Evolutionary conservation across 2,113 vertebrate genomes (phyloP), one percentile per base, ranked within the genome.

Genomic region (Haplotaxodon microlepis): DNA sequence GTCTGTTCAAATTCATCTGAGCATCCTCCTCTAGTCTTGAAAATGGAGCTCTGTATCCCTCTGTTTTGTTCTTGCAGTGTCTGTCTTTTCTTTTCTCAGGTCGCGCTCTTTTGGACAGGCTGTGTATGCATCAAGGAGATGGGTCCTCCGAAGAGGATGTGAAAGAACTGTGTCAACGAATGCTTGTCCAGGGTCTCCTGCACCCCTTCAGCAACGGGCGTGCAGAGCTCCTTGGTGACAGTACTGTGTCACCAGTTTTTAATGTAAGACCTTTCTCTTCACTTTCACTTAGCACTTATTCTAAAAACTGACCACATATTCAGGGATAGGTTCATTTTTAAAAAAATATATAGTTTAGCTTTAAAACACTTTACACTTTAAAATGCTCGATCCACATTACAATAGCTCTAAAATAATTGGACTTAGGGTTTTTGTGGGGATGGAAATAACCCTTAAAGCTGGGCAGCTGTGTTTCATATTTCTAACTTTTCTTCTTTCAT

Each of bases 191-290:
- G 95, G 97, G 98, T 36, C 96, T 99, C 11, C 92, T 99, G 8
- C 97, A 98, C n/a, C 97, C 97, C 7, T 98, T 98, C 85, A 96
- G 97, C 0, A 97, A 97, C 56, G 96, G 97, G 93, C 96, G 97
- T 80, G 91, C 97, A 90, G 97, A 98, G 40, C 96, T 96, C 1
- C 96, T 95, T 24, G 86, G 89, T 66, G 97, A 96, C 92, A 95
- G 86, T 27, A 42, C 93, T 7, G 19, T 94, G 94, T 47, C 95
- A 92, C 45, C 83, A 8, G 94, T 95, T 0, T 98, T 98, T 88
- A 97, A 97, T 84, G 98, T 98, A 96, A 98, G 98, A 82, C 2
- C 73, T 34, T 24, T 76, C 10, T 66, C 83, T 42, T 84, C 27
- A 82, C 29, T 66, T 12, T 36, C 31, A 86, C 24, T 82, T 27